phyloP scores from a whole-genome alignment of 2,888 invertebrate genomes.

The Anorthoa munda region DNA sequence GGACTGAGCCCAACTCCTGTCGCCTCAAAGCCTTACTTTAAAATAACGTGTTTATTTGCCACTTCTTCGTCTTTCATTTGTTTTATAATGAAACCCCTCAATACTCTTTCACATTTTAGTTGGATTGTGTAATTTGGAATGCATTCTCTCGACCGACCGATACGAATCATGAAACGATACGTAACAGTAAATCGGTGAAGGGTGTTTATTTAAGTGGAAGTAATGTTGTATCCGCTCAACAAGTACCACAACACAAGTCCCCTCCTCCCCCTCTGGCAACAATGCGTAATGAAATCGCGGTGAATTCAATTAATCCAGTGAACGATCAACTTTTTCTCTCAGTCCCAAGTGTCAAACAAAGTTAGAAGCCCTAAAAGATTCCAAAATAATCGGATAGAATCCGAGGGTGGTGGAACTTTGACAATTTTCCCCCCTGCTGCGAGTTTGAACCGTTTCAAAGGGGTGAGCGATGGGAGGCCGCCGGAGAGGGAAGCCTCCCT shows the following conservation, averaged over 20 bases:
- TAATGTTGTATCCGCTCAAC: conserved; percentile 61
- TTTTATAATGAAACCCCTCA: conserved; percentile 28
- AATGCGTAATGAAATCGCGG: conserved; percentile 68
- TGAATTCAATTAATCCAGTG: conserved; percentile 70
- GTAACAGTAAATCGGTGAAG: conserved; percentile 55
- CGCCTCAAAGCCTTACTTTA: conserved; percentile 72
- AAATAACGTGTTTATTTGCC: conserved; percentile 76
- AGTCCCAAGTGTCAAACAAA: conserved; percentile 77
- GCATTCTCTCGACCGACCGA: conserved; percentile 26
- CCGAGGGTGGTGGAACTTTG: conserved; percentile 82
- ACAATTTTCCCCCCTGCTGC: conserved; percentile 81
- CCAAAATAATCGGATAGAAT: conserved; percentile 83
- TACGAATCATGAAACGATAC: conserved; percentile 52
- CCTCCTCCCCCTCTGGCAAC: conserved; percentile 60
- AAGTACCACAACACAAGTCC: conserved; percentile 63
- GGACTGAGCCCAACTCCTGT: conserved; percentile 76
- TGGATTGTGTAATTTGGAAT: conserved; percentile 47
- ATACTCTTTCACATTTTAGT: conserved; percentile 38
- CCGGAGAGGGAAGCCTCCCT: conserved; percentile 69
- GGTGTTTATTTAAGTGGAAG: conserved; percentile 60
- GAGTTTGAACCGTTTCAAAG: conserved; percentile 82
- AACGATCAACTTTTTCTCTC: conserved; percentile 71
- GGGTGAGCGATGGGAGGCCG: conserved; percentile 75
- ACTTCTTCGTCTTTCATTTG: conserved; percentile 63
- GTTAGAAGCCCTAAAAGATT: conserved; percentile 81